A percentile compares a stretch with the other conserved stretches of the same genome.
These are phyloP conservation scores for Cistogaster globosa DNA, from an alignment of 2,888 invertebrate species.

Conservation along the genomic window DNA sequence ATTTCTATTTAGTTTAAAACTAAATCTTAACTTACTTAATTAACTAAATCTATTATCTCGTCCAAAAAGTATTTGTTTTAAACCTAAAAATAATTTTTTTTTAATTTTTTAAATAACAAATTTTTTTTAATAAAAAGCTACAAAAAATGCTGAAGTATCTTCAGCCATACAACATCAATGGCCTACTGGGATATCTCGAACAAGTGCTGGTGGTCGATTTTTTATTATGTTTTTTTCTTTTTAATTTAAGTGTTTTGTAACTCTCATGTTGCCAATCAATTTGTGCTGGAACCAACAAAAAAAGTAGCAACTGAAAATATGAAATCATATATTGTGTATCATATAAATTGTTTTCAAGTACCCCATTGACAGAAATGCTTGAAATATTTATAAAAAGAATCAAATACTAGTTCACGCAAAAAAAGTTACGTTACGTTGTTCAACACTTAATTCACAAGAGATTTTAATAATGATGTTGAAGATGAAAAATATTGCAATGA, in stretches of 20 bases:
- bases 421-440: conserved; percentile 43
- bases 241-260: conserved; percentile 66
- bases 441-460: conserved; percentile 63
- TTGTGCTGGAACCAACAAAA: conserved; percentile 55
- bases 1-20: no score
- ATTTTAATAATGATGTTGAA: conserved; percentile 38
- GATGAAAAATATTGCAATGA: conserved; percentile 9
- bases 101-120: no score
- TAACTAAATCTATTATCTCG: no score
- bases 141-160: no score
- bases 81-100: no score
- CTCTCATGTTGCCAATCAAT: conserved; percentile 70
- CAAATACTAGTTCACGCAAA: conserved; percentile 15
- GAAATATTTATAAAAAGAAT: conserved; percentile 53
- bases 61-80: no score
- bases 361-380: conserved; percentile 70
- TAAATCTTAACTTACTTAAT: no score
- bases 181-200: neutral
- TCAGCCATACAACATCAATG: neutral
- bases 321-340: conserved; percentile 18
- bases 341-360: conserved; percentile 59
- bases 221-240: conserved; percentile 31
- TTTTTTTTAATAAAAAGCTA: no score
- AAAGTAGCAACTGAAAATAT: conserved; percentile 19
- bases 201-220: conserved; percentile 5